Evolutionary conservation across 2,797 vertebrate species (phyloP).

Genomic region (Cetoscarus ocellatus): DNA sequence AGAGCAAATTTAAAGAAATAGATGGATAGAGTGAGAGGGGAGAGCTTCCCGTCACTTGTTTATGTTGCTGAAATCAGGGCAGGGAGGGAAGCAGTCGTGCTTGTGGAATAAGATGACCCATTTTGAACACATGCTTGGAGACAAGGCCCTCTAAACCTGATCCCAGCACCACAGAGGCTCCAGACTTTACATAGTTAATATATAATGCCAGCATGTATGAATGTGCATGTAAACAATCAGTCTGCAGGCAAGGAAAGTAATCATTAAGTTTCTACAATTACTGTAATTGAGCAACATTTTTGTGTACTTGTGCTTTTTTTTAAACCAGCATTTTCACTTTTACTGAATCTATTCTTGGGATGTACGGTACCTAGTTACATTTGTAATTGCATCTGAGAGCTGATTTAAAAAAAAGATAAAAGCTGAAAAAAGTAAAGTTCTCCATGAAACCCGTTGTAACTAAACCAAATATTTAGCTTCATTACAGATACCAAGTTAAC

Average conservation of each 20-base stretch:
- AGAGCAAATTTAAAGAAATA: slow-evolving; percentile 48
- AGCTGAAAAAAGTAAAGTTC: no score
- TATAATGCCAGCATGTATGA: background rate
- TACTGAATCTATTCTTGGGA: no score
- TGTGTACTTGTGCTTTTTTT: no score
- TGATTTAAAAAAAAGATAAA: no score
- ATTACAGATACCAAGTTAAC: no score
- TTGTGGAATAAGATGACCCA: slow-evolving; percentile 76
- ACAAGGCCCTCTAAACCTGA: slow-evolving; percentile 45
- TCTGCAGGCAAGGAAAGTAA: background rate
- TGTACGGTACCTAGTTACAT: no score
- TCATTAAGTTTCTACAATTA: no score
- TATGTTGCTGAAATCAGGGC: slow-evolving; percentile 81
- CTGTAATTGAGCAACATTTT: no score
- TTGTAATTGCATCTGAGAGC: no score
- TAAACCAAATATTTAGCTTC: no score
- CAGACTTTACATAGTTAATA: background rate
- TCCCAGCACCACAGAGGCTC: slow-evolving; percentile 38
- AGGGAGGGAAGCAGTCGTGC: slow-evolving; percentile 54
- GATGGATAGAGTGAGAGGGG: slow-evolving; percentile 15
- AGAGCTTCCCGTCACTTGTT: slow-evolving; percentile 73
- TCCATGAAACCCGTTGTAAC: no score
- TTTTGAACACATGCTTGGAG: slow-evolving; percentile 67
- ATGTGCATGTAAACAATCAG: background rate
- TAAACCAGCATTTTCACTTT: no score